Base-by-base conservation (phyloP, 2,113 vertebrate species). In the Heterotilapia buettikoferi region DNA sequence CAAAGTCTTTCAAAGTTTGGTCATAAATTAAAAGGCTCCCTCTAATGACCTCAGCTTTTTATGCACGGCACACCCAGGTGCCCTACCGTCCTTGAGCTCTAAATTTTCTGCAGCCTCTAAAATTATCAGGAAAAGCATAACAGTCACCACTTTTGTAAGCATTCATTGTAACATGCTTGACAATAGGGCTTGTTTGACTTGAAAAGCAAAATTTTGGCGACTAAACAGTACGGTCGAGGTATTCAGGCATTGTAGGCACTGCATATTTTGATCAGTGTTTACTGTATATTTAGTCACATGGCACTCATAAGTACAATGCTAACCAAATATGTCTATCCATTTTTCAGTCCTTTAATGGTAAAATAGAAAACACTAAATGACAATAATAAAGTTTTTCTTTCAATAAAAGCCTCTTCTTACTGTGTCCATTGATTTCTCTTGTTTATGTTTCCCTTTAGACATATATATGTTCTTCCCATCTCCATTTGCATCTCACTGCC, bases 1-100 rank as follows among this genome's bases (percentile, higher is more conserved):
- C 80, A 85, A 86, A 73, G 88, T 45, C 45, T 54, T 89, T 86
- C 31, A 66, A 47, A 47, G 26, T 78, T 7, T 54, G 52, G 31
- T 83, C 68, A 52, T 83, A 91, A 89, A 90, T 89, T 19, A 76
- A 91, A 86, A 80, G 13, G 50, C 50, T 54, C 76, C 66, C 87
- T 83, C 45, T 68, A 80, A 43, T 89, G 82, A 57, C 43, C 83
- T 87, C 66, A 59, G 76, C 24, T 89, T 50, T 81, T 89, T 38
- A 84, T 86, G 21, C 19, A n/a, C 24, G 24, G 36, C 47, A 61
- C 36, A 80, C 83, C 73, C 56, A 88, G 50, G 45, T 53, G 56
- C 45, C 84, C 9, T 45, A 9, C 52, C 47, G 66, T 57, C 53
- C 24, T 83, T 79, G 43, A 45, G 18, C 66, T 47, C 18, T 16